Conservation (phyloP, 1,140 invertebrate genomes). For the Scaptomyza pallida region DNA sequence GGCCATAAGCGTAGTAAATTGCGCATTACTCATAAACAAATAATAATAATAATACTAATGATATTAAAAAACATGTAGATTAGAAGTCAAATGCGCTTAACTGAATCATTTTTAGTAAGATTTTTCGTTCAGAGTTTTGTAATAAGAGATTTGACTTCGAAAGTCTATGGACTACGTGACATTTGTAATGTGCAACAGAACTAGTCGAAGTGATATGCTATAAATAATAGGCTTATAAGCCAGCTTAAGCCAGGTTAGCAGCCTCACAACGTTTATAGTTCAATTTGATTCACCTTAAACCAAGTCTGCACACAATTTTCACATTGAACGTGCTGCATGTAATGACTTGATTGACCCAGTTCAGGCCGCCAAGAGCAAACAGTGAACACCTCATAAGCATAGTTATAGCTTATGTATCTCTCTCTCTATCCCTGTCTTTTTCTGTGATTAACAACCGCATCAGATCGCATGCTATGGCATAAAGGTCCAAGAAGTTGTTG, state of each 20-base stretch:
- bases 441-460: constrained; percentile 56
- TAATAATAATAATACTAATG: background rate
- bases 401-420: background rate
- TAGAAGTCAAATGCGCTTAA: constrained; percentile 12
- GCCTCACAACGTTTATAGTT: background rate
- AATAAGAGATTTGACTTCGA: background rate
- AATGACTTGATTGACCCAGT: constrained; percentile 68
- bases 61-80: constrained; percentile 13
- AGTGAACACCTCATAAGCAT: constrained; percentile 71
- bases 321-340: constrained; percentile 9
- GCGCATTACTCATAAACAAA: constrained; percentile 14
- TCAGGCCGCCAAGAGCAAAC: constrained; percentile 58
- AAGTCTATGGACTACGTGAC: constrained; percentile 58
- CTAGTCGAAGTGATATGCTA: too few species aligned
- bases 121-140: background rate
- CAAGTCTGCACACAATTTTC: constrained; percentile 8
- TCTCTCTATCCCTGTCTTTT: too few species aligned
- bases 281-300: background rate
- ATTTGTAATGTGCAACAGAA: constrained; percentile 22
- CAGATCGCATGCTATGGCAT: constrained; percentile 26
- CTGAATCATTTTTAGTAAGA: constrained; percentile 11
- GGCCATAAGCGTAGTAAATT: constrained; percentile 14
- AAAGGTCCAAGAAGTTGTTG: background rate
- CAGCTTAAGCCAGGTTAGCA: background rate
- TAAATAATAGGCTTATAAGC: too few species aligned